phyloP scores from a whole-genome alignment of 2,113 vertebrate genomes.

The Diglossa brunneiventris region DNA sequence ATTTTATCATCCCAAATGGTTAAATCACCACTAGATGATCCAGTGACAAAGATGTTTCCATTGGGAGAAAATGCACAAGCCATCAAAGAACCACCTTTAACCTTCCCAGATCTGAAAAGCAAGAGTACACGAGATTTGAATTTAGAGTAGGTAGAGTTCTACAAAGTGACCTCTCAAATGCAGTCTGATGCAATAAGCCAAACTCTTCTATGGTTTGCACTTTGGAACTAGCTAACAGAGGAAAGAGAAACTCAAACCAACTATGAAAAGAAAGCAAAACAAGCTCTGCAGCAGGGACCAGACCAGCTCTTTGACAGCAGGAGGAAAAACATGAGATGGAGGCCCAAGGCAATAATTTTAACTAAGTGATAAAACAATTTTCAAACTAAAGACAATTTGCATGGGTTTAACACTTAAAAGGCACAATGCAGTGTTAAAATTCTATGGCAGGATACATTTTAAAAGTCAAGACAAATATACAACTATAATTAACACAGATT shows the following conservation, averaged over 20 bases:
- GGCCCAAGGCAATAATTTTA: not conserved
- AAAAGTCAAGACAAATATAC: not conserved
- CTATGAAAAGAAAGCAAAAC: not conserved
- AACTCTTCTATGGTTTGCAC: not conserved
- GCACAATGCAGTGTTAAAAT: not conserved
- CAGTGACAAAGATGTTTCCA: constrained; percentile 83
- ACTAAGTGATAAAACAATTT: not conserved
- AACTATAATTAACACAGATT: not conserved
- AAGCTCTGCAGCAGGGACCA: not conserved
- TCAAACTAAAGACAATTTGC: not conserved
- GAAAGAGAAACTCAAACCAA: not conserved
- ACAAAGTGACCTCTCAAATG: not conserved
- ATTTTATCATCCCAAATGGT: constrained; percentile 83
- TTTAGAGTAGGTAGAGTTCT: not conserved
- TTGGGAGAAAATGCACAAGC: constrained; percentile 87
- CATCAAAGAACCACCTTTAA: constrained; percentile 85
- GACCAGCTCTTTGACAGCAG: not conserved
- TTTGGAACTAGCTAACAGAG: not conserved
- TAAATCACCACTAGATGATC: constrained; percentile 89
- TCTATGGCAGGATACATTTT: not conserved
- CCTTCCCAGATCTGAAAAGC: constrained; percentile 79
- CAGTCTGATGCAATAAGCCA: not conserved
- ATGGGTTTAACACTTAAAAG: not conserved
- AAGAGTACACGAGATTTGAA: not conserved
- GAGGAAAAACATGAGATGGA: not conserved